Evolutionary conservation across 2,888 invertebrate species (phyloP).

Genomic region (Proisotoma minuta): DNA sequence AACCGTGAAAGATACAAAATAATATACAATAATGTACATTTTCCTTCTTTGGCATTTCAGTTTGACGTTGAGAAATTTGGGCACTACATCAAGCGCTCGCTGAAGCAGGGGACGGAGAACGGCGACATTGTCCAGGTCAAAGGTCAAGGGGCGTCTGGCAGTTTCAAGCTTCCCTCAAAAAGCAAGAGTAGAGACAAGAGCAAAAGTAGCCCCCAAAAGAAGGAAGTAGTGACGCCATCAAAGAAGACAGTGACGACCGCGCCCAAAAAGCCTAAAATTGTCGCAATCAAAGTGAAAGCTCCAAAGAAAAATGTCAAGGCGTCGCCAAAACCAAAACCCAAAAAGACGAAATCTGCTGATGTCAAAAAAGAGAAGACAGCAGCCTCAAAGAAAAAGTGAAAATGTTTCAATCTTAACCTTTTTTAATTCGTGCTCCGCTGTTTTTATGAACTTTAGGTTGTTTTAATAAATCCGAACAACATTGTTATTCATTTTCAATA

Average conservation of each 20-base stretch:
- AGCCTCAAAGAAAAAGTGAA: slow-evolving; percentile 38
- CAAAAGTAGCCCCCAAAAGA: background rate
- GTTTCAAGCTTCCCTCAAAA: slow-evolving; percentile 36
- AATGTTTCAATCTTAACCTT: background rate
- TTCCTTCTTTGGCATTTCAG: no score
- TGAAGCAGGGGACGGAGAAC: slow-evolving; percentile 58
- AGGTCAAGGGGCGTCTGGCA: slow-evolving; percentile 41
- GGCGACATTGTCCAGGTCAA: slow-evolving; percentile 48
- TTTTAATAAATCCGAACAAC: no score
- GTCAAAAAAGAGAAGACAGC: slow-evolving; percentile 30
- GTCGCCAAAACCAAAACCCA: slow-evolving; percentile 11
- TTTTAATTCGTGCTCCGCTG: no score
- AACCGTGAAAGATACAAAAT: no score
- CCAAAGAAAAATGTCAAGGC: slow-evolving; percentile 2
- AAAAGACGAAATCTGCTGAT: slow-evolving; percentile 24
- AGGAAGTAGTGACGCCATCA: slow-evolving; percentile 6
- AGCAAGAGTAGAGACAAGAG: no score
- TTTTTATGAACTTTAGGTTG: no score
- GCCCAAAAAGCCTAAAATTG: slow-evolving; percentile 24
- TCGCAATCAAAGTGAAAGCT: slow-evolving; percentile 8
- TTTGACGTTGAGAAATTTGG: slow-evolving; percentile 59
- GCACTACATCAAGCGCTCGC: slow-evolving; percentile 59
- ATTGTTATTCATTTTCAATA: background rate
- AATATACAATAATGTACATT: no score
- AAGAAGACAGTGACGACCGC: slow-evolving; percentile 14